Percentiles rank a stretch among this genome's conserved stretches.
These are phyloP conservation scores for Acanthosepion esculentum DNA, from an alignment of 2,888 invertebrate species.

Conservation along the genomic window DNA sequence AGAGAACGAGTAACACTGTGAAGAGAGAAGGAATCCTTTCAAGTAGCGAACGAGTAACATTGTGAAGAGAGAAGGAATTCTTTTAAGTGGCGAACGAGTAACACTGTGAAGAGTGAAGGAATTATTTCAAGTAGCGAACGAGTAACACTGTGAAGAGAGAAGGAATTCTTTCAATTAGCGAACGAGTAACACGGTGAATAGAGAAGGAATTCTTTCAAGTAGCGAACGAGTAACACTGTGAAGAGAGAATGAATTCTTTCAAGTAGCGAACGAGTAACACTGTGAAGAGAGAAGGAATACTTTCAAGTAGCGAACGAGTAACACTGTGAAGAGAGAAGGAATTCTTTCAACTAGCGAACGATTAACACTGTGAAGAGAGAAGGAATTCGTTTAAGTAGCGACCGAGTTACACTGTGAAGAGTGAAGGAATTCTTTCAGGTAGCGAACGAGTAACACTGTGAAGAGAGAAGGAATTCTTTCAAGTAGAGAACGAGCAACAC, in stretches of 20 bases:
- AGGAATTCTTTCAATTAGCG: no score
- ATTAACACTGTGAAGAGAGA: slow-evolving; percentile 63
- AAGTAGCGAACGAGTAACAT: not conserved
- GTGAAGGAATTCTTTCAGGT: no score
- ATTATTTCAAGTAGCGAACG: not conserved
- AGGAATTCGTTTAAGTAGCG: not conserved
- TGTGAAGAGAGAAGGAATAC: slow-evolving; percentile 54
- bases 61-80: no score
- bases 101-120: slow-evolving; percentile 60
- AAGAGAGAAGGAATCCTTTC: slow-evolving; percentile 39
- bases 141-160: not conserved
- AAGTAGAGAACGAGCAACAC: not conserved
- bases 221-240: not conserved
- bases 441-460: no score
- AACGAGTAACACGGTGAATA: no score
- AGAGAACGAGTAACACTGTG: no score
- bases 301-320: not conserved
- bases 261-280: no score
- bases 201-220: slow-evolving; percentile 10
- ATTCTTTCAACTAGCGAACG: no score
- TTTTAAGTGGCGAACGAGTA: no score
- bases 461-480: slow-evolving; percentile 41
- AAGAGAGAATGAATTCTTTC: no score
- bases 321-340: no score
- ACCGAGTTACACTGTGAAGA: not conserved